Percentiles rank a stretch among this genome's conserved stretches.
phyloP scores from a whole-genome alignment of 2,888 invertebrate genomes.

The Nemotelus pantherinus region DNA sequence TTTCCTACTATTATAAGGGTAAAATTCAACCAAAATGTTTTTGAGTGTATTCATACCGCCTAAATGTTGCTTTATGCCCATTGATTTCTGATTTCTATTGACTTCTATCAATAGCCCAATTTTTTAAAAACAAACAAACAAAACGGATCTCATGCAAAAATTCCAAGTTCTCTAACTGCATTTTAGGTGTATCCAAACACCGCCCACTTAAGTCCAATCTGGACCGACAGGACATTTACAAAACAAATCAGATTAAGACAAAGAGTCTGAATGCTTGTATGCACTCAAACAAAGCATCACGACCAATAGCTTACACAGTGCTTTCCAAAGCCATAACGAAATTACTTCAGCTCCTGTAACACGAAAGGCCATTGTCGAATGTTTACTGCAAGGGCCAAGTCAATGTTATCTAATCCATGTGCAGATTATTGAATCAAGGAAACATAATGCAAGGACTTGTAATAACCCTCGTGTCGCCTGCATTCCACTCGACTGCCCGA shows the following conservation, averaged over 20 bases:
- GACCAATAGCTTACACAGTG: slow-evolving; percentile 8
- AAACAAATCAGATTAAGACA: slow-evolving; percentile 37
- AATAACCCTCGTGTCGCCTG: slow-evolving; percentile 41
- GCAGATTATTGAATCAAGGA: slow-evolving; percentile 47
- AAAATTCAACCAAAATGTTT: too few relatives aligned
- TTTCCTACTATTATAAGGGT: too few relatives aligned
- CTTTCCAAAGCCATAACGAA: slow-evolving; percentile 12
- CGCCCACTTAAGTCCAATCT: slow-evolving; percentile 15
- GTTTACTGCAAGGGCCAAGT: slow-evolving; percentile 15
- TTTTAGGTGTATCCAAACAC: neutral
- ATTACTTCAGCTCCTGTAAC: slow-evolving; percentile 33
- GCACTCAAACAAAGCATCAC: slow-evolving; percentile 17
- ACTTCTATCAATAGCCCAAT: too few relatives aligned
- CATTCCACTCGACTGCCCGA: slow-evolving; percentile 47
- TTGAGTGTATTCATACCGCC: too few relatives aligned
- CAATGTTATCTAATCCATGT: slow-evolving; percentile 46
- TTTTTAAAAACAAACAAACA: too few relatives aligned
- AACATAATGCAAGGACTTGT: slow-evolving; percentile 19
- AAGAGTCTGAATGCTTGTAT: neutral
- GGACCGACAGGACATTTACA: slow-evolving; percentile 17
- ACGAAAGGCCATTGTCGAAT: neutral
- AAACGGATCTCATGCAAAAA: too few relatives aligned
- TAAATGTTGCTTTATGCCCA: too few relatives aligned
- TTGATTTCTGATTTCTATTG: too few relatives aligned
- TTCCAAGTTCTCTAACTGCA: too few relatives aligned